Base-by-base conservation (phyloP, 2,888 invertebrate species). In the Cordilura impudica region DNA sequence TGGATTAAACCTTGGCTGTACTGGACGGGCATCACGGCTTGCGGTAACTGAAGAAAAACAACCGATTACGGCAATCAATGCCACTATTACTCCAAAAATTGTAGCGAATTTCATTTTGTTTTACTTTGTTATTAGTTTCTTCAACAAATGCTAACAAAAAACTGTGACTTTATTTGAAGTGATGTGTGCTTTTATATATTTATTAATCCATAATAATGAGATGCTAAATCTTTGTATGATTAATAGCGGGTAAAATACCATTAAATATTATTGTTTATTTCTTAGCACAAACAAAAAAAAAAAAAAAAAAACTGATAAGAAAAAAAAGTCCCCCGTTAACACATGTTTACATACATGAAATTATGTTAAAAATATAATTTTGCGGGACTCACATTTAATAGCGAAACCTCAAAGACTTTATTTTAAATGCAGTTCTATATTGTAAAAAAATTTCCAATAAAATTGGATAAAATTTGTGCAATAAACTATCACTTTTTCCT, bases 21-120 rank as follows among this genome's bases (percentile, higher is more conserved):
- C 65, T 8, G 71, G 71, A 0, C 60, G 58, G 12, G 66, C 35
- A 47, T 66, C 66, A 35, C 77, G 77, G 1, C 51, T n/a, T 26
- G 77, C 77, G 19, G 31, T 65, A 4, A 29, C 35, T 8, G 35
- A 47, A 2, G 65, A 8, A 54, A 71, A 53, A n/a, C 58, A 47
- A 6, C 53, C 65, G 12, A 70, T 65, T 8, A 76, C 35, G n/a
- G 76, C 71, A 53, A 71, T 19, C 0, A 77, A 54, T 26, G 45
- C 47, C 12, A 51, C 6, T 23, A 77, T 7, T 8, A 47, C 4
- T n/a, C 45, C 60, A 31, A 71, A 45, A 61, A 71, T 14, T 21
- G 29, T 18, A 14, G 29, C 10, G n/a, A 71, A 66, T 51, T 71
- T 71, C 77, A 77, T 77, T 26, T 71, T 51, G 8, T 21, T n/a